A percentile compares a stretch with the other conserved stretches of the same genome.
Conservation (phyloP, 2,888 invertebrate species). For the Hypomecis atomaria region DNA sequence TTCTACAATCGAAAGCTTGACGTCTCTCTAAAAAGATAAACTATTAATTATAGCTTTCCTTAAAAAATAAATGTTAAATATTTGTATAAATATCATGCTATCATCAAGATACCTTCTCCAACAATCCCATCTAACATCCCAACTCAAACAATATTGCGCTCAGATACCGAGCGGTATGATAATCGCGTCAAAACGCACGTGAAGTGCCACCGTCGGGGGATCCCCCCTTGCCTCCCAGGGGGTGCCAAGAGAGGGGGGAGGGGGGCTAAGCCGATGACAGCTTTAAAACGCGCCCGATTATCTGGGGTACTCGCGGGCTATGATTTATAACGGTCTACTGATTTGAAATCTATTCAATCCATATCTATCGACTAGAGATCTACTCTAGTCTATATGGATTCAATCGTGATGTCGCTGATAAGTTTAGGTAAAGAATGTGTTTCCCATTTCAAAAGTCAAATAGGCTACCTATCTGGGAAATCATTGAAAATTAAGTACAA, state of each 20-base stretch:
- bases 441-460: too few species aligned
- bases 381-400: too few species aligned
- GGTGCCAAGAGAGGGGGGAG: constrained; percentile 28
- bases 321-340: constrained; percentile 67
- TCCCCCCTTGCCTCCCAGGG: constrained; percentile 17
- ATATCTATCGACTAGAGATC: too few species aligned
- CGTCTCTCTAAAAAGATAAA: too few species aligned
- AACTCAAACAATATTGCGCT: constrained; percentile 78
- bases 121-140: constrained; percentile 19
- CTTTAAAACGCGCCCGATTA: constrained; percentile 82
- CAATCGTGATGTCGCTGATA: too few species aligned
- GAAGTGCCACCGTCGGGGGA: constrained; percentile 65
- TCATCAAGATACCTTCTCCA: constrained; percentile 45
- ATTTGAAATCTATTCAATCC: constrained; percentile 43
- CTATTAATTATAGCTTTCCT: too few species aligned
- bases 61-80: neutral
- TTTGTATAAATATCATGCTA: constrained; percentile 35
- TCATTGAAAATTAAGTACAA: too few species aligned
- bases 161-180: constrained; percentile 82
- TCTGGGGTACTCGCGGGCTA: constrained; percentile 69
- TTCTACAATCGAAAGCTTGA: too few species aligned
- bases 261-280: constrained; percentile 76
- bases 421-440: too few species aligned
- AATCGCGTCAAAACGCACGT: constrained; percentile 85
- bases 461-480: too few species aligned